Percentiles rank a stretch among this genome's conserved stretches.
phyloP scores from a whole-genome alignment of 2,113 vertebrate genomes.

The Takifugu flavidus region DNA sequence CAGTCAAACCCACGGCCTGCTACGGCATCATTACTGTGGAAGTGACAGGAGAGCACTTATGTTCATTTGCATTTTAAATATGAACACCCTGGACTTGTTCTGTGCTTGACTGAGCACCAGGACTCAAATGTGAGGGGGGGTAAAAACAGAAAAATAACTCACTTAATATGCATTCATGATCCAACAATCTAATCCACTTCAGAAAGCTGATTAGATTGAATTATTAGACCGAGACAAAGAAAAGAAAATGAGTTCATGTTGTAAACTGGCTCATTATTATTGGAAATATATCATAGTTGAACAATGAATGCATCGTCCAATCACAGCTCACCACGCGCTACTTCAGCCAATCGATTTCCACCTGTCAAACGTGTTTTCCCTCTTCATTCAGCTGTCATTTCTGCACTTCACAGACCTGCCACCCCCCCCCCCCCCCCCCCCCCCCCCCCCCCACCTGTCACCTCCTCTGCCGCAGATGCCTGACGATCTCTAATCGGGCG shows the following conservation, averaged over 20 bases:
- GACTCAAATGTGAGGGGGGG: neutral
- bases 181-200: neutral
- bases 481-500: too few species aligned
- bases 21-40: neutral
- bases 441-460: too few species aligned
- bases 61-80: slow-evolving; percentile 3
- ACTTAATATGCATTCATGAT: neutral
- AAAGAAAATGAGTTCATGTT: too few species aligned
- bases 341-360: neutral
- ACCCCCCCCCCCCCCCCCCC: neutral
- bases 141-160: neutral
- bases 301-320: neutral
- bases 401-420: neutral
- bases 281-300: neutral
- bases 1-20: neutral
- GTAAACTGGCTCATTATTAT: neutral
- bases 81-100: neutral
- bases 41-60: neutral
- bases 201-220: neutral
- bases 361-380: neutral
- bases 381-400: neutral
- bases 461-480: too few species aligned
- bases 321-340: neutral
- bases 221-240: neutral
- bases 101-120: neutral